Evolutionary conservation across 2,113 vertebrate species (phyloP).

Genomic region (Ochotona curzoniae): DNA sequence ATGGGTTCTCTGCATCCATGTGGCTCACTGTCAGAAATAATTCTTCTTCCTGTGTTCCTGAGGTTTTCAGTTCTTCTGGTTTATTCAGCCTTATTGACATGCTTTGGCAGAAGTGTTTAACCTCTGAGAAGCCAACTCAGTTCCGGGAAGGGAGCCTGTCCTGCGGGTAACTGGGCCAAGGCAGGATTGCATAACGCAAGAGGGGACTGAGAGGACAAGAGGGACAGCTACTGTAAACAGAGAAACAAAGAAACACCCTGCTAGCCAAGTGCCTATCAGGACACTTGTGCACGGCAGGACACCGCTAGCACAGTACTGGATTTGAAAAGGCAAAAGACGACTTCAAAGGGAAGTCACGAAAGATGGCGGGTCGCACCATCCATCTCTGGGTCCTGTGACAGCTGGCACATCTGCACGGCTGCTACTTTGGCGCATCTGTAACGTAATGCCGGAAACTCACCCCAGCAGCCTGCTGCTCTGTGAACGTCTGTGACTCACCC

Average conservation of each 20-base stretch:
- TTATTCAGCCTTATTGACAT: slow-evolving; percentile 64
- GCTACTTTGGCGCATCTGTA: neutral
- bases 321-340: neutral
- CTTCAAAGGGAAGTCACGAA: neutral
- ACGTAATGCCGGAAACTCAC: neutral
- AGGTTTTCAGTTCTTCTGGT: slow-evolving; percentile 67
- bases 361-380: neutral
- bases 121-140: slow-evolving; percentile 70
- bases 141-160: slow-evolving; percentile 69
- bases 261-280: neutral
- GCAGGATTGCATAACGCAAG: slow-evolving; percentile 55
- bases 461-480: neutral
- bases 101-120: slow-evolving; percentile 67
- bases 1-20: neutral
- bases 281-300: neutral
- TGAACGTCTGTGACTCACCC: neutral
- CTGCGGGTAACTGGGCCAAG: slow-evolving; percentile 30
- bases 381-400: neutral
- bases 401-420: neutral
- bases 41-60: neutral
- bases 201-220: neutral
- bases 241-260: slow-evolving; percentile 9
- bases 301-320: neutral
- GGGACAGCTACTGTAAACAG: slow-evolving; percentile 45
- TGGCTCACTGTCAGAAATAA: slow-evolving; percentile 47